A percentile compares a stretch with the other conserved stretches of the same genome.
These are phyloP conservation scores for Riparia riparia DNA, from an alignment of 2,113 vertebrate genomes.

Conservation along the genomic window DNA sequence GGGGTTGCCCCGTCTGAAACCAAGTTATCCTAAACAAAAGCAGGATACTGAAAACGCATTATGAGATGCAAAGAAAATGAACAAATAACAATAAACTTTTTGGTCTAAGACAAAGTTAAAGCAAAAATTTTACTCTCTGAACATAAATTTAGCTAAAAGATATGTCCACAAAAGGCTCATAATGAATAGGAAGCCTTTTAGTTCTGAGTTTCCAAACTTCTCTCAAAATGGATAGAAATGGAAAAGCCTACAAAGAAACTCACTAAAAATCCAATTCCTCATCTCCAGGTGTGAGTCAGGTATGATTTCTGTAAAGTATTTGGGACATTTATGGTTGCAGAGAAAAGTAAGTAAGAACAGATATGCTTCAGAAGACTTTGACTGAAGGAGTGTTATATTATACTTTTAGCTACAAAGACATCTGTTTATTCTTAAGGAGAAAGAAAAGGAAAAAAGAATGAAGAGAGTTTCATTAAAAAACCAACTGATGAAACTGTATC, in stretches of 20 bases:
- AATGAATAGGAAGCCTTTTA: not conserved
- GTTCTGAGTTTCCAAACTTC: not conserved
- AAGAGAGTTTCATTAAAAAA: not conserved
- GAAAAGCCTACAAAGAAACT: not conserved
- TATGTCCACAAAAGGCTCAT: not conserved
- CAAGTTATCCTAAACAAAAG: not conserved
- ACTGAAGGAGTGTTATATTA: not conserved
- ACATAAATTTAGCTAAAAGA: not conserved
- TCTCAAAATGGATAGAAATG: not conserved
- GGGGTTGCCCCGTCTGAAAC: not conserved
- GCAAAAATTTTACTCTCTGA: not conserved
- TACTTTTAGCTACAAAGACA: not conserved
- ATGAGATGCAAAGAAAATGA: not conserved
- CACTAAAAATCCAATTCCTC: not conserved
- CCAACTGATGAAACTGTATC: not conserved
- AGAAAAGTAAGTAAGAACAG: not conserved
- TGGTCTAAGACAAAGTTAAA: not conserved
- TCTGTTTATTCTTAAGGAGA: not conserved
- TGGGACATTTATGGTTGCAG: not conserved
- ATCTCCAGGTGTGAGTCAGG: not conserved
- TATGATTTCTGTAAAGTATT: not conserved
- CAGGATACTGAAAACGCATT: not conserved
- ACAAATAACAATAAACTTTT: not conserved
- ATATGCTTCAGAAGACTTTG: not conserved
- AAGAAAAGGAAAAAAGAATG: not conserved